Conservation (phyloP, 2,888 invertebrate genomes). For the Lottia scabra region DNA sequence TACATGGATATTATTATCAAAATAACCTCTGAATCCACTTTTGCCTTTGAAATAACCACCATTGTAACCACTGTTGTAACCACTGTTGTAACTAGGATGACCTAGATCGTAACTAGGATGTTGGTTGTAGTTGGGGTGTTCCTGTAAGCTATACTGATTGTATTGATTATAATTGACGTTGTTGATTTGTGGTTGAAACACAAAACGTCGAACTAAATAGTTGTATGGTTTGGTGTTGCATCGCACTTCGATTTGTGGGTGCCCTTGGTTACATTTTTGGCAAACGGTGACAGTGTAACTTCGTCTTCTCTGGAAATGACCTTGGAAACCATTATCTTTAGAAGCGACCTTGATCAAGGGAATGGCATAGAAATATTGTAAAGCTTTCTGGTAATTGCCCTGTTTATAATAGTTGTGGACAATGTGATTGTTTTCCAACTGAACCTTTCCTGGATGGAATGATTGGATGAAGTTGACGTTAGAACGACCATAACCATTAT, state of each 20-base stretch:
- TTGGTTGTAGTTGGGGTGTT: neutral
- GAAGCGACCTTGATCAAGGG: neutral
- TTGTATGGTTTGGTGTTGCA: neutral
- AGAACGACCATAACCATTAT: neutral
- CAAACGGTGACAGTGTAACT: slow-evolving; percentile 1
- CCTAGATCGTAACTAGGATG: neutral
- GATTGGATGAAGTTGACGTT: neutral
- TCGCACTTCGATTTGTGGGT: neutral
- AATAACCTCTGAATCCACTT: neutral
- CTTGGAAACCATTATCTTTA: neutral
- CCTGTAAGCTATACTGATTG: neutral
- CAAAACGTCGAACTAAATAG: neutral
- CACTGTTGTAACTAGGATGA: neutral
- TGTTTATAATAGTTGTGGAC: slow-evolving; percentile 1
- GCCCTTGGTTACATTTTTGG: neutral
- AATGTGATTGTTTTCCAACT: neutral
- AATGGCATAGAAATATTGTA: neutral
- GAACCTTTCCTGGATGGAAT: neutral
- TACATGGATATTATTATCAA: neutral
- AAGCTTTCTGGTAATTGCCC: neutral
- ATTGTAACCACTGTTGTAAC: neutral
- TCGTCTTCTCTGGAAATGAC: neutral
- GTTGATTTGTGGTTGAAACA: neutral
- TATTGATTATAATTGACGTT: neutral
- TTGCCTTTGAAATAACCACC: neutral